These are phyloP conservation scores for Sepioteuthis lessoniana DNA, from an alignment of 2,888 invertebrate species.

Conservation along the genomic window DNA sequence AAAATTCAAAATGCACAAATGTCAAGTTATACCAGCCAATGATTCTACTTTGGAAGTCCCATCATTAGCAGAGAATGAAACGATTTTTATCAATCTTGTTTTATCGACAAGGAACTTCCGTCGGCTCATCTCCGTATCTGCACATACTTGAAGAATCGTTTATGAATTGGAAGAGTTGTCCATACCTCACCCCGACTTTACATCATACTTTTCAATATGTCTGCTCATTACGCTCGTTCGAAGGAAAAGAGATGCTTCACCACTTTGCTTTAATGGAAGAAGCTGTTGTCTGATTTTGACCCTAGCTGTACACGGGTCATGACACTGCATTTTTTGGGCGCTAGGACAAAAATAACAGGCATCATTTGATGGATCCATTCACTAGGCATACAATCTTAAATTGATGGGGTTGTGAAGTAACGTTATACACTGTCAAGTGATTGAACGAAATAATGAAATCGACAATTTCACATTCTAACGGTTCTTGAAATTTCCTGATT, in stretches of 20 bases:
- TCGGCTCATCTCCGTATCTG: background rate
- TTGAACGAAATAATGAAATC: background rate
- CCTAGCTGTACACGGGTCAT: background rate
- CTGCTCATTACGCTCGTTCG: background rate
- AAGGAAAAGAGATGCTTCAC: background rate
- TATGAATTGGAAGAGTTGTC: background rate
- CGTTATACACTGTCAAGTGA: background rate
- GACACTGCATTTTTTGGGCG: background rate
- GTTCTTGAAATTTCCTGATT: background rate
- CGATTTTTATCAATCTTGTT: background rate
- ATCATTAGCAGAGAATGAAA: background rate
- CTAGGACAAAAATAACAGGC: background rate
- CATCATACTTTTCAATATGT: background rate
- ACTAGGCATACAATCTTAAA: background rate
- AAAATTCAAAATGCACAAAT: background rate
- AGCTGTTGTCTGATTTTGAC: background rate
- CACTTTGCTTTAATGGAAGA: background rate
- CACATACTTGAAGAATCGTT: background rate
- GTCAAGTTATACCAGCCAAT: background rate
- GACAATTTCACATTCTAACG: background rate
- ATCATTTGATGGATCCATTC: conserved; percentile 9
- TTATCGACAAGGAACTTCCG: background rate
- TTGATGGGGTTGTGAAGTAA: background rate
- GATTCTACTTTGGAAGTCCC: background rate
- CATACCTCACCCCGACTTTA: background rate